Conservation (phyloP, 1,140 invertebrate species). For the Acromyrmex heyeri region DNA sequence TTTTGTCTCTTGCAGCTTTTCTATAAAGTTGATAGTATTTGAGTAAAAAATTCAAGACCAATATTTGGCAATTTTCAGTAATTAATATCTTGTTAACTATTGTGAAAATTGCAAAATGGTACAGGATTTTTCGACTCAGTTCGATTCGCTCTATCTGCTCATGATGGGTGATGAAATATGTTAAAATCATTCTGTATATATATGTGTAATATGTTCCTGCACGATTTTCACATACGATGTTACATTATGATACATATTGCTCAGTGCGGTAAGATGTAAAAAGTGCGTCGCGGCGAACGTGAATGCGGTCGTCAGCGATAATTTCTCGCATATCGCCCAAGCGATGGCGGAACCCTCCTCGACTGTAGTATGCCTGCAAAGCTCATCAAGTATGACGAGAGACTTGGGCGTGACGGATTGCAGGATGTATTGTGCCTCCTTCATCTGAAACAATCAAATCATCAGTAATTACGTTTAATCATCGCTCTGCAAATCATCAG, state of each 20-base stretch:
- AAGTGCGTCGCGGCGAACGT: slow-evolving; percentile 95
- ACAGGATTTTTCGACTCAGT: too few relatives aligned
- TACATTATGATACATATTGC: slow-evolving; percentile 92
- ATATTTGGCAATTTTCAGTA: too few relatives aligned
- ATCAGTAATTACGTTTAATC: background rate
- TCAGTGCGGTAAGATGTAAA: slow-evolving; percentile 90
- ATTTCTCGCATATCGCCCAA: slow-evolving; percentile 93
- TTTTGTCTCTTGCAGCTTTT: too few relatives aligned
- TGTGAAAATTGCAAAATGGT: too few relatives aligned
- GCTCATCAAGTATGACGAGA: slow-evolving; percentile 95
- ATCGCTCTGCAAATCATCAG: background rate
- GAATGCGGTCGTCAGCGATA: slow-evolving; percentile 91
- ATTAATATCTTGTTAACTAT: too few relatives aligned
- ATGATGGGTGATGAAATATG: too few relatives aligned
- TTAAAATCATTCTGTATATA: too few relatives aligned
- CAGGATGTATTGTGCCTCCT: slow-evolving; percentile 93
- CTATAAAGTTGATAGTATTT: too few relatives aligned
- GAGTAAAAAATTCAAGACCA: too few relatives aligned
- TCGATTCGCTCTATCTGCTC: too few relatives aligned
- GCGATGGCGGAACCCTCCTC: slow-evolving; percentile 94
- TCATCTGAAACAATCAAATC: slow-evolving; percentile 89
- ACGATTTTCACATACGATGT: slow-evolving; percentile 89
- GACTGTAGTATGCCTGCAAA: slow-evolving; percentile 92
- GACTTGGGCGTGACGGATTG: slow-evolving; percentile 90
- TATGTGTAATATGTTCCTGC: background rate